A percentile compares a stretch with the other conserved stretches of the same genome.
Conservation (phyloP, 2,797 vertebrate species). For the Poeciliopsis paucimaculata region DNA sequence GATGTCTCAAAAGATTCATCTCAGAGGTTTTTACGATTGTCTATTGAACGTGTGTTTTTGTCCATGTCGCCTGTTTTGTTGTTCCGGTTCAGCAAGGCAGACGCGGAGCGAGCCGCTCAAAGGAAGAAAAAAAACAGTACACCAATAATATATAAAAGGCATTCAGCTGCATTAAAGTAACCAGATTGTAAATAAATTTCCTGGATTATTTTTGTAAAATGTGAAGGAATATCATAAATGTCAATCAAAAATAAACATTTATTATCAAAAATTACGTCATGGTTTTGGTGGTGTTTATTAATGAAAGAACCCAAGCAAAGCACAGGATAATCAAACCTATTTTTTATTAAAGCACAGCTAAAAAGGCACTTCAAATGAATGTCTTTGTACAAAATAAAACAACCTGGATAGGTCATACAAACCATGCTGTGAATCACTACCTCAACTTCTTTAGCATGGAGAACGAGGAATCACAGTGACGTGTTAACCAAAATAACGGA, state of each 20-base stretch:
- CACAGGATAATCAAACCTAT: constrained; percentile 7
- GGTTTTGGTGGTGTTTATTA: constrained; percentile 15
- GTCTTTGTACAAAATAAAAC: constrained; percentile 9
- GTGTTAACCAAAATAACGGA: not conserved
- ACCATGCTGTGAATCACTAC: not conserved
- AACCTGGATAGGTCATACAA: constrained; percentile 1
- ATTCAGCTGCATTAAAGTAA: constrained; percentile 58
- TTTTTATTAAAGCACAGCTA: constrained; percentile 53
- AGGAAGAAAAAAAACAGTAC: constrained; percentile 39
- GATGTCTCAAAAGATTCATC: not conserved
- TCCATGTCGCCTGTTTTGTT: not conserved
- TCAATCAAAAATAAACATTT: constrained; percentile 66
- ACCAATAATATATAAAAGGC: constrained; percentile 43
- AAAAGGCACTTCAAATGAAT: constrained; percentile 54
- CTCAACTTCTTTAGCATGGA: not conserved
- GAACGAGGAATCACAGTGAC: not conserved
- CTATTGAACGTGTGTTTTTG: not conserved
- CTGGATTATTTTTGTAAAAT: constrained; percentile 73
- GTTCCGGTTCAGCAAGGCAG: constrained; percentile 31
- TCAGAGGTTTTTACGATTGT: not conserved
- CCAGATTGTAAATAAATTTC: constrained; percentile 65
- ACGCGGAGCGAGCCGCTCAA: constrained; percentile 1
- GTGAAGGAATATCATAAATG: constrained; percentile 56
- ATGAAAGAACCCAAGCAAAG: not conserved
- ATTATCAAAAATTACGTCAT: constrained; percentile 44